Conservation (phyloP, 1,140 invertebrate genomes). For the Neodiprion lecontei region DNA sequence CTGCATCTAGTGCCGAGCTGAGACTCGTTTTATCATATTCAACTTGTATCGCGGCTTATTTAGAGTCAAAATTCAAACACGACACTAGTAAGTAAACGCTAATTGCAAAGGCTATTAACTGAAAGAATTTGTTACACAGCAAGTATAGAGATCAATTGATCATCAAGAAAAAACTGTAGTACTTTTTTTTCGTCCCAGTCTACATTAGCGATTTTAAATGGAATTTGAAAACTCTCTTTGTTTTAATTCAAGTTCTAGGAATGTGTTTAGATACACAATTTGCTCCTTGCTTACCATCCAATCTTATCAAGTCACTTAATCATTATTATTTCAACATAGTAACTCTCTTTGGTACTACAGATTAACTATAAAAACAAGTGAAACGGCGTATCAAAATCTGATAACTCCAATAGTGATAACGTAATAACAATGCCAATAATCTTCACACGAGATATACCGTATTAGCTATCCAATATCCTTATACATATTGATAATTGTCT, state of each 20-base stretch:
- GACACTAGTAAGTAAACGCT: no score
- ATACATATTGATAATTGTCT: slow-evolving; percentile 77
- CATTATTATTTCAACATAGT: neutral
- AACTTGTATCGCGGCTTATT: no score
- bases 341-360: neutral
- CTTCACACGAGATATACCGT: neutral
- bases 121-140: no score
- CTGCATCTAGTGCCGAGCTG: no score
- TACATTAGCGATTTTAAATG: no score
- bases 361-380: slow-evolving; percentile 25
- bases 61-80: no score
- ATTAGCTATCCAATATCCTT: slow-evolving; percentile 30
- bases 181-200: no score
- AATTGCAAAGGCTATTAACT: no score
- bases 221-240: no score
- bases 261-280: neutral
- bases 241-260: neutral
- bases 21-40: no score
- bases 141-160: no score
- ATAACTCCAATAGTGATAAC: slow-evolving; percentile 32
- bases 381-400: slow-evolving; percentile 43
- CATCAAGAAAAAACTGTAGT: no score
- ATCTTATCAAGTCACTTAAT: neutral
- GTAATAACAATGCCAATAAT: slow-evolving; percentile 15
- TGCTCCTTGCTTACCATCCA: neutral